These are phyloP conservation scores for Mactromeris polynyma DNA, from an alignment of 2,888 invertebrate genomes.

Conservation along the genomic window DNA sequence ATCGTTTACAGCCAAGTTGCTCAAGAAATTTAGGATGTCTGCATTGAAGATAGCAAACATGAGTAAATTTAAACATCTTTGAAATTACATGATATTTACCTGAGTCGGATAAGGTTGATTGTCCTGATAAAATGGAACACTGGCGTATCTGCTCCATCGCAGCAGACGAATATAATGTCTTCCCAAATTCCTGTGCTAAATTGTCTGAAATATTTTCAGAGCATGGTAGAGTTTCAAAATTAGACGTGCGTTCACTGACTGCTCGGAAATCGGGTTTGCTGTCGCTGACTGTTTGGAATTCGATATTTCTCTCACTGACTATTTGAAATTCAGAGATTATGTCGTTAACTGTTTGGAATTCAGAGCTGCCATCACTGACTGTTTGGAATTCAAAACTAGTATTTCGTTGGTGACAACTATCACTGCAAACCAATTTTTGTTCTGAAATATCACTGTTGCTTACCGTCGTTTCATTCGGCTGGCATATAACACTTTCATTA, in stretches of 20 bases:
- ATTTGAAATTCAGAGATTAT: background rate
- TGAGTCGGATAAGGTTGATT: background rate
- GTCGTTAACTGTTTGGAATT: background rate
- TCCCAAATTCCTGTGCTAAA: background rate
- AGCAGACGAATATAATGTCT: background rate
- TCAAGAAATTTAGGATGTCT: background rate
- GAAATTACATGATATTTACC: background rate
- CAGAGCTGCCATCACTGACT: background rate
- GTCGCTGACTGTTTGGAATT: background rate
- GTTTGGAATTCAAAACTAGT: background rate
- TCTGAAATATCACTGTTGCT: background rate
- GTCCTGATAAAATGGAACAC: background rate
- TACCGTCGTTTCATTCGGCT: background rate
- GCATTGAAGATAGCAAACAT: background rate
- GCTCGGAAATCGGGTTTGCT: background rate
- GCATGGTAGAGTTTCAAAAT: background rate
- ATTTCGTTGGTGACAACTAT: background rate
- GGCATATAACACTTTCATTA: background rate
- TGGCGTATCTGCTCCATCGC: background rate
- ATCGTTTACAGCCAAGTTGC: conserved; percentile 27
- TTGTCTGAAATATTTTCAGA: background rate
- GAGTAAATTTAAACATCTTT: conserved; percentile 9
- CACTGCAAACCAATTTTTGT: background rate
- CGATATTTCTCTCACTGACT: background rate
- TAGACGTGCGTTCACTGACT: background rate